A percentile compares a stretch with the other conserved stretches of the same genome.
phyloP scores from a whole-genome alignment of 2,113 vertebrate species.

The Chloropsis hardwickii region DNA sequence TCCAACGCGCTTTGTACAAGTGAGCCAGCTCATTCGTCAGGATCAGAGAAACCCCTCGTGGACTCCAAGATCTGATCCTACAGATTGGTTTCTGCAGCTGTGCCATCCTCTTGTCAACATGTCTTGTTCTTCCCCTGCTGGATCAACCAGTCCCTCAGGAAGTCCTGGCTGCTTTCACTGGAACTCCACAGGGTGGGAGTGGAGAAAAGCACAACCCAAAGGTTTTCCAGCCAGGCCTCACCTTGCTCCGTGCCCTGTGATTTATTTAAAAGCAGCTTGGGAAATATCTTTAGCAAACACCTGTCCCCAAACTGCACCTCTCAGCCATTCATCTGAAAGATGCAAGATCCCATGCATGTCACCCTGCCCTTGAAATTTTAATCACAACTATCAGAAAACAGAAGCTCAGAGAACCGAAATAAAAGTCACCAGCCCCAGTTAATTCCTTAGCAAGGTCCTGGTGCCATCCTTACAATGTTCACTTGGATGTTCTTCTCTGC shows the following conservation, averaged over 20 bases:
- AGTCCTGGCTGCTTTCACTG: neutral
- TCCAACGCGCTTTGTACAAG: rapidly evolving
- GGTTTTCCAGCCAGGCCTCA: neutral
- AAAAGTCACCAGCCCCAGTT: neutral
- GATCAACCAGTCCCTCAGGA: neutral
- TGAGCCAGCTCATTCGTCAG: rapidly evolving
- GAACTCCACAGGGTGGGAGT: neutral
- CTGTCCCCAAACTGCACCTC: neutral
- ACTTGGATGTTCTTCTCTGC: neutral
- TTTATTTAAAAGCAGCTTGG: neutral
- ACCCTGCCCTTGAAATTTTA: neutral
- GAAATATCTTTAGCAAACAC: neutral
- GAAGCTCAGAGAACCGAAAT: neutral
- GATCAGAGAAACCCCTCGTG: neutral
- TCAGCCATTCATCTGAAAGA: neutral
- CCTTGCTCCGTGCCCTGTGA: neutral
- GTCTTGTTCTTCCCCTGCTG: neutral
- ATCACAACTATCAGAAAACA: neutral
- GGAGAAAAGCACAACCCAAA: neutral
- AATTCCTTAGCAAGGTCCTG: neutral
- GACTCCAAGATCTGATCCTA: neutral
- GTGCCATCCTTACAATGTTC: neutral
- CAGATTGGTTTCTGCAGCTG: neutral
- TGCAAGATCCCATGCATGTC: rapidly evolving
- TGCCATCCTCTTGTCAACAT: neutral